A percentile compares a stretch with the other conserved stretches of the same genome.
Conservation (phyloP, 2,797 vertebrate species). For the Anisognathus igniventris region DNA sequence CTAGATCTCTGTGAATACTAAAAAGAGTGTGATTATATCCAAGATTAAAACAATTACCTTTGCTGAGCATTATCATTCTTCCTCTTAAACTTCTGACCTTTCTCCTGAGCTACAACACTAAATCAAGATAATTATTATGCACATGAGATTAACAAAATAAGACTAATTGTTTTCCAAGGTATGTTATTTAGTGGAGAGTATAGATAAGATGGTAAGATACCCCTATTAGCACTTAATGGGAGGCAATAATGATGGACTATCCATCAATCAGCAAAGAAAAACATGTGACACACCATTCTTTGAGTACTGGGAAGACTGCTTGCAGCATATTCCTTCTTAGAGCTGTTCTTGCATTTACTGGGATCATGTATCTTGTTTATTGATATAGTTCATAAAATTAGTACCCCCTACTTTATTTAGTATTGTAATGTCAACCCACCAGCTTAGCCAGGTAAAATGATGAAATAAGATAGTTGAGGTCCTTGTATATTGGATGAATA, state of each 20-base stretch:
- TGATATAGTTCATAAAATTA: background rate
- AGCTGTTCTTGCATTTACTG: background rate
- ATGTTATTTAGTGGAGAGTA: background rate
- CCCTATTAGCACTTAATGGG: background rate
- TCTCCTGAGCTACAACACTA: background rate
- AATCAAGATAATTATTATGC: conserved; percentile 2
- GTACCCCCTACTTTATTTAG: background rate
- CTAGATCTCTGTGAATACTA: background rate
- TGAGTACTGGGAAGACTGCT: background rate
- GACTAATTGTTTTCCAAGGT: conserved; percentile 30
- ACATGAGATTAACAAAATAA: background rate
- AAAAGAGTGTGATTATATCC: background rate
- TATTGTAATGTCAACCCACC: background rate
- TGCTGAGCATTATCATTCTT: background rate
- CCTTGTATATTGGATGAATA: background rate
- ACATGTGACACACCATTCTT: background rate
- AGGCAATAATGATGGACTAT: background rate
- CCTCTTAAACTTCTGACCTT: background rate
- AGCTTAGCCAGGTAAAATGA: background rate
- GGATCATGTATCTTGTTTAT: background rate
- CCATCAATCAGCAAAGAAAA: background rate
- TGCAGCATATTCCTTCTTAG: background rate
- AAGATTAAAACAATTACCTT: background rate
- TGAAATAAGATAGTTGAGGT: background rate
- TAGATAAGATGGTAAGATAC: conserved; percentile 32